phyloP scores from a whole-genome alignment of 2,888 invertebrate genomes.

The Epinotia nisella region DNA sequence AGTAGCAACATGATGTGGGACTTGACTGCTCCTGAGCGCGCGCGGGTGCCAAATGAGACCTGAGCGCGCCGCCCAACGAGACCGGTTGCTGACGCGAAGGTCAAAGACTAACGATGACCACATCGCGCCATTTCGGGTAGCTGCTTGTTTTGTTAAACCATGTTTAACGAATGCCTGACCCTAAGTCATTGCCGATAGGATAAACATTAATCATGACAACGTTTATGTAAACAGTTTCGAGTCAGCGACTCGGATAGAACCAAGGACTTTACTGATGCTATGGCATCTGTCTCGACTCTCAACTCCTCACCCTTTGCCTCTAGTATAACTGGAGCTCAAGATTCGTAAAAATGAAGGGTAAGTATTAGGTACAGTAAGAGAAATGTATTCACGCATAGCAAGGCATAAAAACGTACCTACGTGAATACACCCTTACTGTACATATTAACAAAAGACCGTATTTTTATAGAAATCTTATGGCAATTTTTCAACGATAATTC shows the following conservation, averaged over 20 bases:
- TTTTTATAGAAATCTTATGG: too few species aligned
- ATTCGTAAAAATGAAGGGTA: too few species aligned
- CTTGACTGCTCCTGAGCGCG: slow-evolving; percentile 68
- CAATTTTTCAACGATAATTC: too few species aligned
- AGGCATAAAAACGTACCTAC: too few species aligned
- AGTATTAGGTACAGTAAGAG: too few species aligned
- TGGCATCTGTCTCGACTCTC: neutral
- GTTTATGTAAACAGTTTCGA: slow-evolving; percentile 4
- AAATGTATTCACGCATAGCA: too few species aligned
- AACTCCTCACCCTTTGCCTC: neutral
- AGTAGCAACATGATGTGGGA: slow-evolving; percentile 62
- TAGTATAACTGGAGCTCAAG: too few species aligned
- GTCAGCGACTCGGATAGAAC: neutral
- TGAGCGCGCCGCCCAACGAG: slow-evolving; percentile 51
- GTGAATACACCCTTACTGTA: too few species aligned
- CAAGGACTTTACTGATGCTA: neutral
- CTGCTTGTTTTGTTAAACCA: slow-evolving; percentile 35
- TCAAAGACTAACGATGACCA: slow-evolving; percentile 68
- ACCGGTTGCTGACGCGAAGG: slow-evolving; percentile 53
- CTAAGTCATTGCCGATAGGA: slow-evolving; percentile 39
- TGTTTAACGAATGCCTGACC: slow-evolving; percentile 40
- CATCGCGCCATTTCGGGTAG: slow-evolving; percentile 56
- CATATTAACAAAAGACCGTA: too few species aligned
- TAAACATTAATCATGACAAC: slow-evolving; percentile 25
- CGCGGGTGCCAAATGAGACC: slow-evolving; percentile 70